phyloP scores from a whole-genome alignment of 2,888 invertebrate genomes.

The Zootermopsis nevadensis region DNA sequence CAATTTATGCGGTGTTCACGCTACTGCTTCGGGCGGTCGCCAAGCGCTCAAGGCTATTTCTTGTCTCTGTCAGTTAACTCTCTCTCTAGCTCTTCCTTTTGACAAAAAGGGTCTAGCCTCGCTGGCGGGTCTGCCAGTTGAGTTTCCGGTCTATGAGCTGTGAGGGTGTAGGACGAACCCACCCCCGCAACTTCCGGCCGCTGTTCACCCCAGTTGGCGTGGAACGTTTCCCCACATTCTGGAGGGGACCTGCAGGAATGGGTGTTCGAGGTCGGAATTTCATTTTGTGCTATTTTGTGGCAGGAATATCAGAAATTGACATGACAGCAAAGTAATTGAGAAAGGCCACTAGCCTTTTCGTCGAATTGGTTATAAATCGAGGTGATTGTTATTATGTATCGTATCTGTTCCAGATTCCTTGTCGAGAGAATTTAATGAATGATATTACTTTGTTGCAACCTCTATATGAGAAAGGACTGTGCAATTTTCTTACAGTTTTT shows the following conservation, averaged over 20 bases:
- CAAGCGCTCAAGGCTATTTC: constrained; percentile 33
- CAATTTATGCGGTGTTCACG: too few species aligned
- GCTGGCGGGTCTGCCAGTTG: constrained; percentile 17
- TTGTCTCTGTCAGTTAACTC: constrained; percentile 4
- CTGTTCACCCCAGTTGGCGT: constrained; percentile 12
- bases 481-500: too few species aligned
- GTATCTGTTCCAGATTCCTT: too few species aligned
- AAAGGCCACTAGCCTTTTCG: too few species aligned
- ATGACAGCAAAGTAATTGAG: too few species aligned
- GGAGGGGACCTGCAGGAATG: neutral
- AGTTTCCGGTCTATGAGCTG: constrained; percentile 22
- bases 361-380: too few species aligned
- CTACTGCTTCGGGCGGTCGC: constrained; percentile 18
- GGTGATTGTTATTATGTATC: too few species aligned
- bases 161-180: constrained; percentile 7
- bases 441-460: too few species aligned
- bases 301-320: too few species aligned
- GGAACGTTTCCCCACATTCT: constrained; percentile 11
- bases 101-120: constrained; percentile 39
- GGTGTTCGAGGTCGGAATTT: constrained; percentile 3
- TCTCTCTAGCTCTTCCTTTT: neutral
- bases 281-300: too few species aligned
- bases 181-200: constrained; percentile 41
- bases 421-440: too few species aligned
- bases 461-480: too few species aligned